A percentile compares a stretch with the other conserved stretches of the same genome.
phyloP scores from a whole-genome alignment of 2,113 vertebrate genomes.

The Corythornis cristatus region DNA sequence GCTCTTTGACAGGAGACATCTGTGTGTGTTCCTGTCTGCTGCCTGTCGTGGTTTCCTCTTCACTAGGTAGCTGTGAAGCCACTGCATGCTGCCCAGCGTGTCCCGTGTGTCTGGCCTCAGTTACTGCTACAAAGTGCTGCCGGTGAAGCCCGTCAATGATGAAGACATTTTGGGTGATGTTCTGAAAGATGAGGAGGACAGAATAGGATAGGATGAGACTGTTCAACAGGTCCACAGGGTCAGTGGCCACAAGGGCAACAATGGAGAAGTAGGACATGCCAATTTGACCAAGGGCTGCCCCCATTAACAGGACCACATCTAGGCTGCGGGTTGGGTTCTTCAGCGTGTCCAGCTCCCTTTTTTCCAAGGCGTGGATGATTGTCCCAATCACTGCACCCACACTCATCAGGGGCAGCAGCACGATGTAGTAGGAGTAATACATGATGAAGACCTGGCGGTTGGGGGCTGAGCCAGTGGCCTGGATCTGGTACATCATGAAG shows the following conservation, averaged over 20 bases:
- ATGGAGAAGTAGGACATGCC: conserved; percentile 89
- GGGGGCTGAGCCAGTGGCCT: conserved; percentile 47
- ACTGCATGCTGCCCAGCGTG: rapidly evolving
- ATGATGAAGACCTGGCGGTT: conserved; percentile 73
- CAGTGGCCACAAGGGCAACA: conserved; percentile 82
- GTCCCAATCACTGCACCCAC: conserved; percentile 74
- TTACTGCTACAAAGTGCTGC: conserved; percentile 28
- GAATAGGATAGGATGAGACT: conserved; percentile 85
- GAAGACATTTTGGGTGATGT: conserved; percentile 89
- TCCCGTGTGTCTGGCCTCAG: not conserved
- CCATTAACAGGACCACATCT: conserved; percentile 85
- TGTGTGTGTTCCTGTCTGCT: not conserved
- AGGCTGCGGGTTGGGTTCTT: conserved; percentile 89
- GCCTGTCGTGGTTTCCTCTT: not conserved
- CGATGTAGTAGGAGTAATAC: conserved; percentile 84
- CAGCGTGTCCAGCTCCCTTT: conserved; percentile 71
- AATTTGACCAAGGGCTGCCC: conserved; percentile 81
- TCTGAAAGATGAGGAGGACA: conserved; percentile 84
- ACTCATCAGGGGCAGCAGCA: conserved; percentile 82
- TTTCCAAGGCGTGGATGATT: conserved; percentile 79
- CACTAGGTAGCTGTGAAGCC: not conserved
- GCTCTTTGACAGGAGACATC: not conserved
- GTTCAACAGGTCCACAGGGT: conserved; percentile 62
- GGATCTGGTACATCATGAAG: conserved; percentile 87
- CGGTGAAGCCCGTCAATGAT: conserved; percentile 89